phyloP scores from a whole-genome alignment of 2,888 invertebrate genomes.

The Drosophila quinaria region DNA sequence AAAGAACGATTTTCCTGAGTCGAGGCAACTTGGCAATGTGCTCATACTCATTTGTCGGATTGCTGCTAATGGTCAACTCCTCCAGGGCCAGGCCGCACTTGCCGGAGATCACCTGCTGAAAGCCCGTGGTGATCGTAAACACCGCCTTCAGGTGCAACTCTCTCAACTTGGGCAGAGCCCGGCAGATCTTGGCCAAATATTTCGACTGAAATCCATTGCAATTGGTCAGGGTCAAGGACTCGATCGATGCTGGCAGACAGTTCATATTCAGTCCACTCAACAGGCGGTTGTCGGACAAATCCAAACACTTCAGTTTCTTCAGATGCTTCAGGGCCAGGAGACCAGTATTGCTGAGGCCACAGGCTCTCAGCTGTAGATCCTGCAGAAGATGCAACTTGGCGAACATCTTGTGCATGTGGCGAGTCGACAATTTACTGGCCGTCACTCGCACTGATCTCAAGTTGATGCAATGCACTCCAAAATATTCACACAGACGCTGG shows the following conservation, averaged over 20 bases:
- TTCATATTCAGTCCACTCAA: constrained; percentile 38
- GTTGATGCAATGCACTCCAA: constrained; percentile 38
- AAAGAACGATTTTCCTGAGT: constrained; percentile 35
- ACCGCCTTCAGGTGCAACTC: constrained; percentile 29
- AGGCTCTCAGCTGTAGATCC: constrained; percentile 29
- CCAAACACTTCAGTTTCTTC: constrained; percentile 12
- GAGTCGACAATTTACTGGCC: constrained; percentile 8
- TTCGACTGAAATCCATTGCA: constrained; percentile 30
- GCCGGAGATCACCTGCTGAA: constrained; percentile 21
- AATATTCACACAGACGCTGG: constrained; percentile 29
- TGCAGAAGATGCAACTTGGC: neutral
- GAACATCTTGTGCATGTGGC: constrained; percentile 29
- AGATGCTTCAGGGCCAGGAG: constrained; percentile 21
- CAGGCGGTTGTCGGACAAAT: constrained; percentile 37
- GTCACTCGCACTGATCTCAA: constrained; percentile 19
- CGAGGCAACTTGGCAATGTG: constrained; percentile 41
- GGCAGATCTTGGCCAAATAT: constrained; percentile 20
- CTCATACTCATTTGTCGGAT: constrained; percentile 27
- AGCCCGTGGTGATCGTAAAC: constrained; percentile 7
- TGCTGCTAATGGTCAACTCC: constrained; percentile 25
- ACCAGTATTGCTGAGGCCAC: constrained; percentile 8
- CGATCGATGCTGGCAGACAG: constrained; percentile 20
- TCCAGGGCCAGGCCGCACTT: constrained; percentile 9
- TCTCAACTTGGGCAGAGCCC: constrained; percentile 12
- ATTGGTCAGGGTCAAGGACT: constrained; percentile 6